Conservation (phyloP, 2,797 vertebrate genomes). For the Sebastiscus tertius region DNA sequence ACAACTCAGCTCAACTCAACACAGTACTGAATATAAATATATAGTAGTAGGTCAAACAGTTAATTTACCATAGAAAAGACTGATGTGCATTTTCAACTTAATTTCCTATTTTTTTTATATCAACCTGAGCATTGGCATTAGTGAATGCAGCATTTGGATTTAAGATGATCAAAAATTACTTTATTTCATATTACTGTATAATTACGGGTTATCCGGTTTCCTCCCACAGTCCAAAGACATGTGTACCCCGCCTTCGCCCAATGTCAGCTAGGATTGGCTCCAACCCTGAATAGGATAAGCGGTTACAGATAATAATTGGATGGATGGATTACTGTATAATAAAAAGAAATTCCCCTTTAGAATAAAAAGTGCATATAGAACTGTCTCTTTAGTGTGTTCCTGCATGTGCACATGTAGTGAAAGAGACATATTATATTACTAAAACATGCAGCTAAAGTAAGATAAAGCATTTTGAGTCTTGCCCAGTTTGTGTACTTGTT, state of each 20-base stretch:
- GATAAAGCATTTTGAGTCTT: background rate
- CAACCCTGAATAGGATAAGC: too few relatives aligned
- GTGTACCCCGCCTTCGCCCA: too few relatives aligned
- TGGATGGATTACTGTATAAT: background rate
- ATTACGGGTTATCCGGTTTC: too few relatives aligned
- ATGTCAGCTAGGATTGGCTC: too few relatives aligned
- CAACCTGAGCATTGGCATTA: background rate
- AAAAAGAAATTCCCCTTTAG: background rate
- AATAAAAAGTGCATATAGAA: background rate
- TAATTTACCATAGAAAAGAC: too few relatives aligned
- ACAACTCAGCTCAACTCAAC: background rate
- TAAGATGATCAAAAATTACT: too few relatives aligned
- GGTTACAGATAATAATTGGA: too few relatives aligned
- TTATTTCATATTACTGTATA: too few relatives aligned
- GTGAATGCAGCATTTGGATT: background rate
- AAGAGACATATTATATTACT: background rate
- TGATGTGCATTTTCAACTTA: background rate
- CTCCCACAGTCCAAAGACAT: too few relatives aligned
- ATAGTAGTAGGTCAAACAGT: background rate
- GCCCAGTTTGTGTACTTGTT: background rate
- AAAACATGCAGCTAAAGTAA: constrained; percentile 7
- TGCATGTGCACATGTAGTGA: background rate
- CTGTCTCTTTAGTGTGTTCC: background rate
- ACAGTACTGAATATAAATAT: background rate
- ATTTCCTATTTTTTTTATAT: background rate